Conservation (phyloP, 2,888 invertebrate genomes). For the Synanthedon tipuliformis region DNA sequence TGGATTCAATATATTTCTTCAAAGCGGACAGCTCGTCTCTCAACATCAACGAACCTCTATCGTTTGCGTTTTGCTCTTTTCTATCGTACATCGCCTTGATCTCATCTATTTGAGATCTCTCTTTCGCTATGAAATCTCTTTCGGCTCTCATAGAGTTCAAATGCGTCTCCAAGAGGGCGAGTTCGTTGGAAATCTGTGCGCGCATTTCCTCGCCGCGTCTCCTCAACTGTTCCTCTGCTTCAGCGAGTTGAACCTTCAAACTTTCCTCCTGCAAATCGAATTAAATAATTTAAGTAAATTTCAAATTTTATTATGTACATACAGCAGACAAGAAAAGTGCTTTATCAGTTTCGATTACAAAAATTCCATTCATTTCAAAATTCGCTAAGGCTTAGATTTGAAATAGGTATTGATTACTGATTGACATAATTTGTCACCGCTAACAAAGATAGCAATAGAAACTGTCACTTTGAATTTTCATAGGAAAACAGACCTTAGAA, state of each 20-base stretch:
- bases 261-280: conserved; percentile 33
- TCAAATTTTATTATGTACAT: background rate
- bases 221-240: conserved; percentile 36
- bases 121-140: conserved; percentile 34
- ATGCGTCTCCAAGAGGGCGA: conserved; percentile 32
- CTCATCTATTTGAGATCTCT: conserved; percentile 27
- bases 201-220: conserved; percentile 49
- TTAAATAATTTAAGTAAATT: background rate
- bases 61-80: conserved; percentile 14
- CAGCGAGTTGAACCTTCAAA: conserved; percentile 33
- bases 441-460: no score
- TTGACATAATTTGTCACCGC: no score
- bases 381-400: no score
- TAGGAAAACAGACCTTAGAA: no score
- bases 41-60: conserved; percentile 34
- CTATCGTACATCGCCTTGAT: conserved; percentile 14
- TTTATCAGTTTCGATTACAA: no score
- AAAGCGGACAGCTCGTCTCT: conserved; percentile 33
- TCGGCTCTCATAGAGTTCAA: conserved; percentile 40
- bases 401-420: no score
- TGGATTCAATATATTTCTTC: conserved; percentile 31
- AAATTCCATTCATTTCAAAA: no score
- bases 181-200: conserved; percentile 39
- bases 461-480: no score
- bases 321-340: no score